Evolutionary conservation across 1,140 invertebrate species (phyloP).

Genomic region (Bombus sylvicola): DNA sequence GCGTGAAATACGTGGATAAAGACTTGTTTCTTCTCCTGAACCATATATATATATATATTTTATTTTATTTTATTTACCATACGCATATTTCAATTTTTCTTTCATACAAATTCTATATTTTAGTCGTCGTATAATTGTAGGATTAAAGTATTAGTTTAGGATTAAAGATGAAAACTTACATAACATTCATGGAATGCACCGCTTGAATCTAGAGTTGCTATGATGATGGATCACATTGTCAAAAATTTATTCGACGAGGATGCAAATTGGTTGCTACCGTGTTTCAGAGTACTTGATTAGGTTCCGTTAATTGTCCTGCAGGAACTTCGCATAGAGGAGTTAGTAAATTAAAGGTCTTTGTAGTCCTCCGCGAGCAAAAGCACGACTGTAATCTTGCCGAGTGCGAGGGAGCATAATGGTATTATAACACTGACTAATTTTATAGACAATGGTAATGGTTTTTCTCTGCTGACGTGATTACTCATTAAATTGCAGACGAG

Average conservation of each 20-base stretch:
- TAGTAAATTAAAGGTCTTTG: constrained; percentile 48
- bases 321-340: constrained; percentile 20
- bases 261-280: neutral
- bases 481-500: neutral
- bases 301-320: constrained; percentile 41
- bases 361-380: constrained; percentile 18
- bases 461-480: constrained; percentile 33
- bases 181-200: no score
- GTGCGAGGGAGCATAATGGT: constrained; percentile 30
- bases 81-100: no score
- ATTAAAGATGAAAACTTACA: no score
- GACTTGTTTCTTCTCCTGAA: no score
- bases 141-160: no score
- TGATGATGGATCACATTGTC: neutral
- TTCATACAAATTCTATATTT: no score
- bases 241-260: neutral
- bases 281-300: constrained; percentile 32
- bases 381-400: constrained; percentile 46
- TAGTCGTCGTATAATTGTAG: no score
- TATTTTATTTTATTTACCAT: no score
- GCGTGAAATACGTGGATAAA: no score
- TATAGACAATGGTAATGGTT: constrained; percentile 42
- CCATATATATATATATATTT: no score
- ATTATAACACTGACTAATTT: constrained; percentile 49
- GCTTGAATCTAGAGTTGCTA: no score